Conservation (phyloP, 1,140 invertebrate genomes). For the Hyposmocoma kahamanoa region DNA sequence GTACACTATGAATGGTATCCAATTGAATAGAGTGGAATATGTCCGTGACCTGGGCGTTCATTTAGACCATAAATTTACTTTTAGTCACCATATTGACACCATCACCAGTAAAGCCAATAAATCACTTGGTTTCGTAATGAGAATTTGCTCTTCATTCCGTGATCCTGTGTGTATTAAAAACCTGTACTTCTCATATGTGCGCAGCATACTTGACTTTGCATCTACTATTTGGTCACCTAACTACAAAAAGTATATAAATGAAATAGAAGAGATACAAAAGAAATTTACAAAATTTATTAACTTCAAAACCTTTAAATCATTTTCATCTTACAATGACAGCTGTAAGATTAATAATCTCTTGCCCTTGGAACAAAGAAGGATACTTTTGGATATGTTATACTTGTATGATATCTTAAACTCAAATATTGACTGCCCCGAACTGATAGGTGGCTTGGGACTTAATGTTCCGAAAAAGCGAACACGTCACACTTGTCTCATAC, state of each 20-base stretch:
- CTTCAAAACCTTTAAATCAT: not conserved
- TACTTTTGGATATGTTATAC: not conserved
- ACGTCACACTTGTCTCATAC: not conserved
- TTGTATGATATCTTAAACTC: not conserved
- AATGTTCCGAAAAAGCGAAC: not conserved
- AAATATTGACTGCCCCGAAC: not conserved
- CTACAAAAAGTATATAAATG: not conserved
- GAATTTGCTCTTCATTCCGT: not conserved
- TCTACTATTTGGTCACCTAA: not conserved
- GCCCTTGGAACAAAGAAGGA: not conserved
- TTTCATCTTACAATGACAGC: not conserved
- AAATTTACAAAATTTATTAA: not conserved
- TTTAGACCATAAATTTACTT: too few relatives aligned
- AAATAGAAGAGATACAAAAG: not conserved
- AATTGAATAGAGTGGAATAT: too few relatives aligned
- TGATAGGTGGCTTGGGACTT: not conserved
- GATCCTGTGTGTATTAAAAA: not conserved
- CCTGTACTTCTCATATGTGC: conserved; percentile 1
- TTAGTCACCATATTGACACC: too few relatives aligned
- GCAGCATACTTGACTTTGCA: not conserved
- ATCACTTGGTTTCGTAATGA: not conserved
- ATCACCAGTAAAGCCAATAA: not conserved
- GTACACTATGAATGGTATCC: too few relatives aligned
- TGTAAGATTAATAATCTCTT: not conserved
- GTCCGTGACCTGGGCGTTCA: too few relatives aligned